Base-by-base conservation (phyloP, 1,140 invertebrate species). In the Acyrthosiphon pisum region DNA sequence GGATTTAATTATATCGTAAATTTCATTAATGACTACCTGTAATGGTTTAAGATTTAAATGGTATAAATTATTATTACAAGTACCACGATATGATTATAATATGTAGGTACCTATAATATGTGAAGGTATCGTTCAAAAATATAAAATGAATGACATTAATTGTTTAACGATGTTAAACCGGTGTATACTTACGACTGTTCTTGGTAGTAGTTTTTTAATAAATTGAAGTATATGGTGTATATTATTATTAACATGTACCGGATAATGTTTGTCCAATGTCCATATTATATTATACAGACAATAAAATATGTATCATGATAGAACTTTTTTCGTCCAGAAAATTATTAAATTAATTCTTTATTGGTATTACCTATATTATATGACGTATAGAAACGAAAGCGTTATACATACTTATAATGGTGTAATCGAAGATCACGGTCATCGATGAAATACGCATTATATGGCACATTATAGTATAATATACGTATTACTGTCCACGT, bases 1-100 rank as follows among this genome's bases (percentile, higher is more conserved):
- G 7, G 60, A 86, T 86, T 86, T 86, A 86, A 86, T 86, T 41
- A 46, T 86, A 44, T 86, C 83, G 41, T 86, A 86, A 86, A 86
- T 86, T 86, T 44, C 30, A 86, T 86, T 46, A 86, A 86, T 86
- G 41, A 86, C 83, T 41, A 84, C 83, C 26, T 86, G 83, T 46
- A 86, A 86, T 46, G 41, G 37, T 86, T 86, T 46, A 44, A 86
- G 14, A 76, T 76, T 14, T 76, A 76, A 76, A 76, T n/a, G 30
- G 60, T 76, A 35, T 76, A 76, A 76, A 76, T 76, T n/a, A 76
- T 76, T 76, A n/a, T 60, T 60, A 60, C 3, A 41, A 4, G 41
- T n/a, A 76, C 60, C 14, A 6, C 23, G 76, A 37, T 41, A 83
- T 83, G 37, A 35, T 37, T 86, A 23, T 81, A n/a, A 76, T 30